Conservation (phyloP, 2,113 vertebrate genomes). For the Burhinus oedicnemus region DNA sequence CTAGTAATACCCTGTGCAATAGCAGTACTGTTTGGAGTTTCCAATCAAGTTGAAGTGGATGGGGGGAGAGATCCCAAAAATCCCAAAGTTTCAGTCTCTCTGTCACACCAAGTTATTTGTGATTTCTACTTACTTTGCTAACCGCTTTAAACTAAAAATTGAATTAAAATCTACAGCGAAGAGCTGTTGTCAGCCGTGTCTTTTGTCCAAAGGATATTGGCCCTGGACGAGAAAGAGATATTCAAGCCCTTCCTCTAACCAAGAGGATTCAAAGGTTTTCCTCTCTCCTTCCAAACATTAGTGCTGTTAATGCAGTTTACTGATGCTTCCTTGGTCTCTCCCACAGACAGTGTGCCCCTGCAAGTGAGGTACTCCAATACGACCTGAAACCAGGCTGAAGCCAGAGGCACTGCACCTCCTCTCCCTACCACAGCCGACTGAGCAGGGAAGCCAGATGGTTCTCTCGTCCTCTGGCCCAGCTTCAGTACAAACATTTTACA, state of each 20-base stretch:
- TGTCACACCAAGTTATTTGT: neutral
- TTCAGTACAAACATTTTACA: neutral
- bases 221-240: rapidly evolving
- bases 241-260: neutral
- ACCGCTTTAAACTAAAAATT: neutral
- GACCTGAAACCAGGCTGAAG: neutral
- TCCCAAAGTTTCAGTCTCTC: neutral
- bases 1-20: neutral
- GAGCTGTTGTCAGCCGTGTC: neutral
- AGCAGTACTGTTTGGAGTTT: neutral
- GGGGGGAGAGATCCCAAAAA: neutral
- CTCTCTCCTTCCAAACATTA: neutral
- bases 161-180: rapidly evolving
- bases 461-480: neutral
- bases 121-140: neutral
- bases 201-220: neutral
- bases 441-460: neutral
- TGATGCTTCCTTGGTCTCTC: neutral
- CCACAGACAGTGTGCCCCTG: neutral
- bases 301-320: neutral
- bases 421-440: neutral
- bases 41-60: neutral
- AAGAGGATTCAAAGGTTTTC: neutral
- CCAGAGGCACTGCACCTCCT: neutral
- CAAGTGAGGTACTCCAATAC: rapidly evolving